Evolutionary conservation across 2,888 invertebrate species (phyloP), one percentile per base, ranked within the genome.

Genomic region (Girardia tigrina): DNA sequence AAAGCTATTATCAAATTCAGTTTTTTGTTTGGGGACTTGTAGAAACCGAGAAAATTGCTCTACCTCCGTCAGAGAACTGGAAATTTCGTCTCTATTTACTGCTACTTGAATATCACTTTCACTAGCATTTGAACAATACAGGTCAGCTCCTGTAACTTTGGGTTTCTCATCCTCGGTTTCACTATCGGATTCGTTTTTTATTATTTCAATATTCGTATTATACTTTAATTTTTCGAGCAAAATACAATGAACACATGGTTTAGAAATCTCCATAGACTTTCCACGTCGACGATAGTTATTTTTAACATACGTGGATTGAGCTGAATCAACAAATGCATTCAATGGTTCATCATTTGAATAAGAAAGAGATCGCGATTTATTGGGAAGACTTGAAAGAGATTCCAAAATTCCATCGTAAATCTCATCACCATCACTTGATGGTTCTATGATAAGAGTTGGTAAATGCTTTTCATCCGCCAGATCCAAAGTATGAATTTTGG

Each of bases 381-480:
- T n/a, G 8, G 12, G 74, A n/a, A 42, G 14, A 70, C 4, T n/a
- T 2, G 29, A 16, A 6, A 26, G 8, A 29, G 73, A 36, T 29
- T 28, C 56, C 4, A 56, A n/a, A 6, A 36, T 2, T n/a, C 26
- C 42, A 27, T 29, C 27, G 27, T 74, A 26, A 26, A 26, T 23
- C 12, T 74, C 74, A 26, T 42, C 42, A 2, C 74, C 74, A 28
- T 74, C 74, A 69, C 74, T 74, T n/a, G 74, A 74, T 2, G 74
- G 74, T 28, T 74, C 74, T 12, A 74, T 42, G 6, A 74, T 74
- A 8, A 74, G 74, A 2, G 42, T 29, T 14, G 74, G 74, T 28
- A 56, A 56, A 56, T 56, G 56, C 23, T 56, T 56, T n/a, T 56
- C 56, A 20, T 56, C 56, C 23, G 56, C 6, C n/a, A 56, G n/a